Conservation (phyloP, 2,113 vertebrate species). For the Actenoides lindsayi region DNA sequence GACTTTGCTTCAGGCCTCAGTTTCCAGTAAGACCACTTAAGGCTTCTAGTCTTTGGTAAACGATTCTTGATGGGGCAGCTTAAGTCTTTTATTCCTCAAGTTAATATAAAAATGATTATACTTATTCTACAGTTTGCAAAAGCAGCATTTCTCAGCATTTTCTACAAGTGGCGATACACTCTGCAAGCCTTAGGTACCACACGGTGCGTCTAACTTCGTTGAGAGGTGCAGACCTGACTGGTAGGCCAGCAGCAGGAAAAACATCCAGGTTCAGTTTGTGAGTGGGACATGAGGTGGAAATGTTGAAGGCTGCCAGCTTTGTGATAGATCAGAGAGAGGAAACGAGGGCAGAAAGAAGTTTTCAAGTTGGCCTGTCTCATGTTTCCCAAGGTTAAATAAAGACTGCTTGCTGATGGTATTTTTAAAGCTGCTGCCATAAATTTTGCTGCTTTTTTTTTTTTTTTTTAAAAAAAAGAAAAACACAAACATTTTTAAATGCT, state of each 20-base stretch:
- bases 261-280: background rate
- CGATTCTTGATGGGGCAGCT: too few relatives aligned
- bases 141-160: too few relatives aligned
- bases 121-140: too few relatives aligned
- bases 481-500: background rate
- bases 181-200: rapidly evolving
- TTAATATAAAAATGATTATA: too few relatives aligned
- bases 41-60: too few relatives aligned
- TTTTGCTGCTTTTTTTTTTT: background rate
- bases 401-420: background rate
- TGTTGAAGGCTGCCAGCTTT: background rate
- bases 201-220: rapidly evolving
- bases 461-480: background rate
- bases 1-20: too few relatives aligned
- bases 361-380: rapidly evolving
- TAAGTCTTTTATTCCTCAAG: too few relatives aligned
- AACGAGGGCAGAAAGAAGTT: background rate
- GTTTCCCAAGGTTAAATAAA: background rate
- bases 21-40: too few relatives aligned
- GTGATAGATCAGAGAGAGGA: background rate
- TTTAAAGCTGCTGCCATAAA: background rate
- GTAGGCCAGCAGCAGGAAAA: background rate
- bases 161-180: background rate
- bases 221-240: background rate
- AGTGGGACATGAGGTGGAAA: background rate